phyloP scores from a whole-genome alignment of 2,113 vertebrate species.

The Xiphophorus hellerii region DNA sequence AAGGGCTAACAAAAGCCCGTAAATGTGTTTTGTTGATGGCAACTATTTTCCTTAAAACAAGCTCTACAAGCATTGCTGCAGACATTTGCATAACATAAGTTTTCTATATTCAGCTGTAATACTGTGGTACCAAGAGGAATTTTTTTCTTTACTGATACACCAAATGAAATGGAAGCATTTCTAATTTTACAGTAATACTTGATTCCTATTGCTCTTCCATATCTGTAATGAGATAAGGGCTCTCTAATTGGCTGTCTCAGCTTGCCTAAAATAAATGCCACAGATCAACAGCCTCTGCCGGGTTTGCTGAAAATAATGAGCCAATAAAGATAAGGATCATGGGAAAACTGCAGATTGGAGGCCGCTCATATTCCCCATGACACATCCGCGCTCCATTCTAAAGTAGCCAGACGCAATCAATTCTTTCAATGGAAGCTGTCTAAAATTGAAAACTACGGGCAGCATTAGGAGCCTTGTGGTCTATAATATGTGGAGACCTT shows the following conservation, averaged over 20 bases:
- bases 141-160: background rate
- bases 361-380: slow-evolving; percentile 52
- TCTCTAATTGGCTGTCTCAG: slow-evolving; percentile 72
- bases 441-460: slow-evolving; percentile 25
- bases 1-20: background rate
- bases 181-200: slow-evolving; percentile 45
- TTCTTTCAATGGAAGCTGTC: slow-evolving; percentile 21
- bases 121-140: background rate
- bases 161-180: slow-evolving; percentile 38
- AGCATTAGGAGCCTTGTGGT: slow-evolving; percentile 20
- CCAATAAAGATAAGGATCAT: slow-evolving; percentile 77
- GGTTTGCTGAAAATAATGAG: slow-evolving; percentile 72
- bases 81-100: background rate
- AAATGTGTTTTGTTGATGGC: background rate
- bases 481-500: slow-evolving; percentile 21
- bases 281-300: slow-evolving; percentile 65
- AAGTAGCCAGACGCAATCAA: slow-evolving; percentile 33
- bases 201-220: slow-evolving; percentile 56
- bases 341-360: slow-evolving; percentile 69
- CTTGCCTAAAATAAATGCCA: slow-evolving; percentile 64
- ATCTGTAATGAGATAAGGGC: slow-evolving; percentile 67
- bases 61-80: background rate
- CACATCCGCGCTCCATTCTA: slow-evolving; percentile 31
- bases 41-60: background rate
- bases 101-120: background rate